Evolutionary conservation across 2,797 vertebrate species (phyloP).

Genomic region (Acrossocheilus wenchowensis): DNA sequence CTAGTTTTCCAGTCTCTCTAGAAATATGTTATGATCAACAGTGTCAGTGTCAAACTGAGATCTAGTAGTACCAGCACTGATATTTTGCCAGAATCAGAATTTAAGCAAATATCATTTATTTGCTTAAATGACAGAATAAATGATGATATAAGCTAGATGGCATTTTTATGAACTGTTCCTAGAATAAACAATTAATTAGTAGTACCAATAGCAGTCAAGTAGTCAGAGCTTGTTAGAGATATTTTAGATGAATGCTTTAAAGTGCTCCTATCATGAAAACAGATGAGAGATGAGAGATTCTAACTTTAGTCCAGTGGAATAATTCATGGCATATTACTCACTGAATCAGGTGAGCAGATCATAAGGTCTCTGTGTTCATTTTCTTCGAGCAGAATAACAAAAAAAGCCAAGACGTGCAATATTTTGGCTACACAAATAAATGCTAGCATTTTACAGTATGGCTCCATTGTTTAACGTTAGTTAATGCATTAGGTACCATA

Average conservation of each 20-base stretch:
- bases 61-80: no score
- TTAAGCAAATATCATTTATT: no score
- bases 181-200: no score
- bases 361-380: neutral
- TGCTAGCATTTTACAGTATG: neutral
- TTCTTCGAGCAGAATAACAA: neutral
- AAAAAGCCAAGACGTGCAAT: neutral
- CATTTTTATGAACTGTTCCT: no score
- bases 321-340: neutral
- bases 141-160: no score
- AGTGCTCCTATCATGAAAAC: slow-evolving; percentile 1
- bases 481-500: neutral
- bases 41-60: no score
- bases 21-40: no score
- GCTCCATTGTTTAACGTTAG: neutral
- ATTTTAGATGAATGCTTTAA: neutral
- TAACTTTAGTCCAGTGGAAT: slow-evolving; percentile 1
- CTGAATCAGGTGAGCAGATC: neutral
- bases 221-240: no score
- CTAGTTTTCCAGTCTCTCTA: no score
- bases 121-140: no score
- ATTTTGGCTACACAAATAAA: neutral
- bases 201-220: no score
- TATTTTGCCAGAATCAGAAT: no score
- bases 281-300: neutral